Evolutionary conservation across 2,888 invertebrate genomes (phyloP), one percentile per base, ranked within the genome.

Genomic region (Meteorus colon): DNA sequence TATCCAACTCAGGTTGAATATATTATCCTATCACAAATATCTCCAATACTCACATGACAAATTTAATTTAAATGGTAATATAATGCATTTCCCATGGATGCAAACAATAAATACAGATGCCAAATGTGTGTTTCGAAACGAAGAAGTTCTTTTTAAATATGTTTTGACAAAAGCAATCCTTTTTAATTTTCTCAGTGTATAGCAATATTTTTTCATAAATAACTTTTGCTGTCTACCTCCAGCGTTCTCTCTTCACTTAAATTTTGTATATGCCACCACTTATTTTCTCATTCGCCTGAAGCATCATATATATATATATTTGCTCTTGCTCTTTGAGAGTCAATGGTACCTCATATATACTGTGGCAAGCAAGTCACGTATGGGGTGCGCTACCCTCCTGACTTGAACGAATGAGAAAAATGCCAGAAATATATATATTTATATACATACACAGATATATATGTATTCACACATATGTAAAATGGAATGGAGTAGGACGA

Each of bases 311-410:
- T 34, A 34, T n/a, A 48, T 48, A n/a, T 34, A 34, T 63, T 31
- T 34, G 31, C 16, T 59, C 60, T 60, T 51, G 63, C 6, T 48
- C 72, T 75, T 67, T 67, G 66, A 67, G 60, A 75, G 75, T 75
- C 75, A 75, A 72, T 72, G 67, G 37, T 71, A 66, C 55, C 67
- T 67, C 24, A 37, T 59, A 48, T 45, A 72, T 68, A 45, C 41
- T 55, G 51, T 37, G 70, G 66, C 59, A 37, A 27, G 60, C 75
- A 14, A 48, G 72, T 75, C 75, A 75, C 75, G 67, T 72, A 75
- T 71, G 72, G 27, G 48, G 48, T 48, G 16, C 48, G 48, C 48
- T 48, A 31, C 71, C 62, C 71, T 68, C 48, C 63, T 69, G 74
- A 75, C 55, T 63, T n/a, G 45, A 65, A 55, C 65, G 59, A 55